Evolutionary conservation across 2,113 vertebrate species (phyloP).

Genomic region (Trematomus loennbergii): DNA sequence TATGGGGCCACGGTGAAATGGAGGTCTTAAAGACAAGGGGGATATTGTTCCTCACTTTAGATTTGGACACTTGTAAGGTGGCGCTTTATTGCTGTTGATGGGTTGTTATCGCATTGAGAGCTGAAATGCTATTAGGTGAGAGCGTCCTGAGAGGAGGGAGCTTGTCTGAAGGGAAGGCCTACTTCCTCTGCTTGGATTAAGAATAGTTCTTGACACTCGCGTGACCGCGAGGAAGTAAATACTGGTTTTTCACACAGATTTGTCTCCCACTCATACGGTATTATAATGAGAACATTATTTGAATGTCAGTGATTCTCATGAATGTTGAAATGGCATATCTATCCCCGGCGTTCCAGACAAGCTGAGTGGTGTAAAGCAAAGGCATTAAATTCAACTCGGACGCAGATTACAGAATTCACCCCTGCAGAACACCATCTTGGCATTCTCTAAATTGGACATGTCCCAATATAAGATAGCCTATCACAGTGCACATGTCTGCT

Average conservation of each 20-base stretch:
- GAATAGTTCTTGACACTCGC: slow-evolving; percentile 45
- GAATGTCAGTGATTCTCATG: slow-evolving; percentile 86
- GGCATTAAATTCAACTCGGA: slow-evolving; percentile 80
- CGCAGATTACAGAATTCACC: slow-evolving; percentile 81
- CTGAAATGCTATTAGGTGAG: slow-evolving; percentile 31
- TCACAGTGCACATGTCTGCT: slow-evolving; percentile 80
- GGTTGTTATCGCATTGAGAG: slow-evolving; percentile 65
- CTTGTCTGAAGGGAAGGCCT: slow-evolving; percentile 17
- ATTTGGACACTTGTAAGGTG: slow-evolving; percentile 60
- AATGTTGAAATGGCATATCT: slow-evolving; percentile 84
- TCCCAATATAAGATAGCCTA: slow-evolving; percentile 78
- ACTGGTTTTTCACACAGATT: slow-evolving; percentile 60
- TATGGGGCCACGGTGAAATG: slow-evolving; percentile 58
- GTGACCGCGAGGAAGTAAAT: slow-evolving; percentile 53
- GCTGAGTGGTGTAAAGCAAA: slow-evolving; percentile 71
- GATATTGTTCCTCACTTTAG: slow-evolving; percentile 61
- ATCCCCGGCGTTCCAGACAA: slow-evolving; percentile 71
- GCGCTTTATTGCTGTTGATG: slow-evolving; percentile 71
- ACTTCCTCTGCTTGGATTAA: slow-evolving; percentile 43
- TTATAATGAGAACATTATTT: slow-evolving; percentile 82
- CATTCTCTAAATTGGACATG: slow-evolving; percentile 85
- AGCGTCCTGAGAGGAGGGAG: neutral
- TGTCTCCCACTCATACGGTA: slow-evolving; percentile 63
- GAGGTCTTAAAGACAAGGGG: slow-evolving; percentile 68
- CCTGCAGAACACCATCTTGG: slow-evolving; percentile 76